phyloP scores from a whole-genome alignment of 2,888 invertebrate genomes.

The Drosophila mercatorum region DNA sequence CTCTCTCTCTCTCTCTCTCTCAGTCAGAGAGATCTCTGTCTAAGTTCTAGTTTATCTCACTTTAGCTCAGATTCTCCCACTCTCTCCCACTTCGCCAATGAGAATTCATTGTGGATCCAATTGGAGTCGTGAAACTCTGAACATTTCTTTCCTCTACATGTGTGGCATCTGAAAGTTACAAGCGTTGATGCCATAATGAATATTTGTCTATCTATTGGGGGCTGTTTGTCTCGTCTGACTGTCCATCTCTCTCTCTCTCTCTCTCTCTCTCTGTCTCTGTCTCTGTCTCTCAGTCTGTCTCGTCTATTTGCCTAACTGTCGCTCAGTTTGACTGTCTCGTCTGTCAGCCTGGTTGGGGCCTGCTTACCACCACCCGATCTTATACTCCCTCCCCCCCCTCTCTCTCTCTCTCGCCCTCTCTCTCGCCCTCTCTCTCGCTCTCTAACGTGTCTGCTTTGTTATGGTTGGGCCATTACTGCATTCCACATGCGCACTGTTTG shows the following conservation, averaged over 20 bases:
- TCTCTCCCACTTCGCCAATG: background rate
- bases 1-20: background rate
- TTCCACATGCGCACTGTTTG: constrained; percentile 79
- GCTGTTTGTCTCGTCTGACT: constrained; percentile 65
- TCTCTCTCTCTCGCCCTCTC: constrained; percentile 5
- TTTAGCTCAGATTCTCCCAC: background rate
- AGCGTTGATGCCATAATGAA: constrained; percentile 42
- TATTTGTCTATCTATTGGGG: constrained; percentile 75
- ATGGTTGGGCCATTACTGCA: constrained; percentile 75
- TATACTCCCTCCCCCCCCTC: background rate
- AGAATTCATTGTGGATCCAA: background rate
- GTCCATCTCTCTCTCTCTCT: constrained; percentile 3
- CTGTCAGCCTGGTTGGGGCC: constrained; percentile 27
- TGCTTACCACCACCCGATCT: constrained; percentile 9
- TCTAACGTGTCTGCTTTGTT: constrained; percentile 52
- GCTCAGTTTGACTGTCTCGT: constrained; percentile 12
- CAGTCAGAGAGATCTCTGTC: too few species aligned
- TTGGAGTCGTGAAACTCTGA: background rate
- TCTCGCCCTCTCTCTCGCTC: constrained; percentile 3
- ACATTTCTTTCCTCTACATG: constrained; percentile 12
- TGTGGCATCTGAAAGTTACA: constrained; percentile 64
- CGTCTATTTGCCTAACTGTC: constrained; percentile 31
- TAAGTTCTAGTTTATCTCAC: background rate
- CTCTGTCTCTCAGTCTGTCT: constrained; percentile 18
- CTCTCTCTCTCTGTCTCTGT: background rate